phyloP scores from a whole-genome alignment of 2,888 invertebrate species.

The Cartodere bifasciata region DNA sequence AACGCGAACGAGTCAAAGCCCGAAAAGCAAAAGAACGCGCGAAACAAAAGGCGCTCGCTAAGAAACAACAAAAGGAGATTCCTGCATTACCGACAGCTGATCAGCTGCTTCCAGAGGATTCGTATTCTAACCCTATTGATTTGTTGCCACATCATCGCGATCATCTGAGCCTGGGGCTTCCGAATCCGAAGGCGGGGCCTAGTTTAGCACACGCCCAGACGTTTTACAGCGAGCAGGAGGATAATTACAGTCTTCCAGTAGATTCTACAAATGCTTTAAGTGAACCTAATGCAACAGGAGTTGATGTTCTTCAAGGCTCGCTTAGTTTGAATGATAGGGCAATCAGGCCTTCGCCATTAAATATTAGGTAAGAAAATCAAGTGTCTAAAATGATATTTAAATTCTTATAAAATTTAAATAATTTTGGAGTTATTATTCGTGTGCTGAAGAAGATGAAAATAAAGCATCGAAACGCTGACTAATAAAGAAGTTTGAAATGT shows the following conservation, averaged over 20 bases:
- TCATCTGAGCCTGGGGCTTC: background rate
- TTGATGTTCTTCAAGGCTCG: too few relatives aligned
- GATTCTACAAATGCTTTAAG: too few relatives aligned
- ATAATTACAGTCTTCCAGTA: conserved; percentile 34
- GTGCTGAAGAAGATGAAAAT: too few relatives aligned
- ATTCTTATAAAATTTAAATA: too few relatives aligned
- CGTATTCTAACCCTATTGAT: conserved; percentile 44
- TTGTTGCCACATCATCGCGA: conserved; percentile 24
- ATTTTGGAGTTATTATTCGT: too few relatives aligned
- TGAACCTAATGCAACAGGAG: too few relatives aligned
- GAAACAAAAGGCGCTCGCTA: conserved; percentile 44
- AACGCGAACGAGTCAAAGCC: conserved; percentile 57
- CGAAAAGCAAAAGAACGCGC: conserved; percentile 58
- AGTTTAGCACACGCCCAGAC: conserved; percentile 1
- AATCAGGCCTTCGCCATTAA: too few relatives aligned
- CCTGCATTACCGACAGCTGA: conserved; percentile 12
- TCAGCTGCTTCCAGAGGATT: conserved; percentile 32
- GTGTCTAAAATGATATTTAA: too few relatives aligned
- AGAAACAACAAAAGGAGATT: conserved; percentile 34
- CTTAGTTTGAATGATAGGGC: too few relatives aligned
- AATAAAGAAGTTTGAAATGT: too few relatives aligned
- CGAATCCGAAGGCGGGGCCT: conserved; percentile 16
- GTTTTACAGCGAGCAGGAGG: conserved; percentile 25
- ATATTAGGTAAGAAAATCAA: too few relatives aligned
- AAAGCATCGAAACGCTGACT: too few relatives aligned